phyloP scores from a whole-genome alignment of 2,113 vertebrate genomes.

The Brevimyrus niger region DNA sequence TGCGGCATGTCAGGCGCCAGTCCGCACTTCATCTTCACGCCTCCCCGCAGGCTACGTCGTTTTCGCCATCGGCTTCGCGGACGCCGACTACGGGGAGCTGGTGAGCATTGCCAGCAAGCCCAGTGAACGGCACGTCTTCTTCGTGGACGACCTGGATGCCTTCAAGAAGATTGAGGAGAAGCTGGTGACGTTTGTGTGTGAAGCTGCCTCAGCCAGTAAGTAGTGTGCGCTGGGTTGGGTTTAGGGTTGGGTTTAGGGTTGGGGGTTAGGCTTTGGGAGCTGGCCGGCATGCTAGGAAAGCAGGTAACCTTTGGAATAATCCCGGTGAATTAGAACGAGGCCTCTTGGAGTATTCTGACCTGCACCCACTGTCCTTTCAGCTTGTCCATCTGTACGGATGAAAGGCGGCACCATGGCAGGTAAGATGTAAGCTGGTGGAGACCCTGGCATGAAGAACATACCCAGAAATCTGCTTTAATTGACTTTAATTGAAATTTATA shows the following conservation, averaged over 20 bases:
- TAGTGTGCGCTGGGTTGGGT: not conserved
- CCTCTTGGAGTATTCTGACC: not conserved
- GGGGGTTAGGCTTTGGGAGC: not conserved
- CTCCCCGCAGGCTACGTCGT: conserved; percentile 74
- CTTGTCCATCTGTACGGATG: conserved; percentile 80
- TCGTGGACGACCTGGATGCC: conserved; percentile 93
- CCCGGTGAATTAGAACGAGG: not conserved
- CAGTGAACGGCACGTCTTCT: conserved; percentile 88
- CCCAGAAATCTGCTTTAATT: not conserved
- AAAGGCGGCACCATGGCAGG: conserved; percentile 79
- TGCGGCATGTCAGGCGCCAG: not conserved
- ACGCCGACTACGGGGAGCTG: conserved; percentile 89
- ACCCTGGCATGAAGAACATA: not conserved
- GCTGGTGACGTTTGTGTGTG: conserved; percentile 91
- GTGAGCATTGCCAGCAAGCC: conserved; percentile 91
- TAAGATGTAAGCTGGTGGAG: conserved; percentile 37
- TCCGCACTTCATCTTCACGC: not conserved
- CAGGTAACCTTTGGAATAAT: not conserved
- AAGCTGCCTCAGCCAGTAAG: conserved; percentile 94
- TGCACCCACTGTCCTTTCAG: conserved; percentile 52
- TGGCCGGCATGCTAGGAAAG: not conserved
- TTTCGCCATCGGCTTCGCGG: conserved; percentile 92
- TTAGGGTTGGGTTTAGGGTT: not conserved
- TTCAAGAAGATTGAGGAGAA: conserved; percentile 96
- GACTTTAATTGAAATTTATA: not conserved